These are phyloP conservation scores for Drosophila helvetica DNA, from an alignment of 2,888 invertebrate genomes.

Conservation along the genomic window DNA sequence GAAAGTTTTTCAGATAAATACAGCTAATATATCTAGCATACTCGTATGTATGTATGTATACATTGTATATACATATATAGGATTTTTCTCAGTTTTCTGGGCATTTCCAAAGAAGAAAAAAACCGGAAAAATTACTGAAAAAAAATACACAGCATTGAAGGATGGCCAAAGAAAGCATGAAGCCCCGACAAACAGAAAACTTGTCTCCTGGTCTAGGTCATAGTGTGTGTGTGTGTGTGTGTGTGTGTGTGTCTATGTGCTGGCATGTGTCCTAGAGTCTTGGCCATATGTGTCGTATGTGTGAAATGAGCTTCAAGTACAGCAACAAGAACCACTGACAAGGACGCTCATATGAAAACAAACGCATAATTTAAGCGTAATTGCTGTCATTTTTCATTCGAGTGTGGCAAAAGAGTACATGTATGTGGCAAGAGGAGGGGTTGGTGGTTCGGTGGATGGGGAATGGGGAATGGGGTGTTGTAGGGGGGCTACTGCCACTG, in stretches of 20 bases:
- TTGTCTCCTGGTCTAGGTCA: slow-evolving; percentile 43
- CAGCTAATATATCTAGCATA: background rate
- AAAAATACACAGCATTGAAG: slow-evolving; percentile 14
- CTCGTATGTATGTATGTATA: background rate
- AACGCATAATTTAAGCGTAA: slow-evolving; percentile 81
- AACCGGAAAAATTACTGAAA: background rate
- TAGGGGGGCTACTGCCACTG: slow-evolving; percentile 17
- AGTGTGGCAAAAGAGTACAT: slow-evolving; percentile 47
- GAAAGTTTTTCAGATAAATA: slow-evolving; percentile 2
- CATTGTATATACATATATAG: background rate
- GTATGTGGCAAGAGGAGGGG: background rate
- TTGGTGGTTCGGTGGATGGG: background rate
- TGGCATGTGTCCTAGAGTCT: slow-evolving; percentile 32
- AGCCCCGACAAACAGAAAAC: slow-evolving; percentile 19
- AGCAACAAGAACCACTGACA: slow-evolving; percentile 58
- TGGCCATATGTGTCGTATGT: slow-evolving; percentile 53
- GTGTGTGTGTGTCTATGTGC: slow-evolving; percentile 7
- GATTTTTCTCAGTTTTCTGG: slow-evolving; percentile 15
- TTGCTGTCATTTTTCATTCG: slow-evolving; percentile 80
- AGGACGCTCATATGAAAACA: slow-evolving; percentile 78
- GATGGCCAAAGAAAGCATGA: slow-evolving; percentile 6
- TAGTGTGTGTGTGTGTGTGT: slow-evolving; percentile 2
- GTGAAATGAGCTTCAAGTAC: slow-evolving; percentile 75
- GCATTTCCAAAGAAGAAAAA: slow-evolving; percentile 23
- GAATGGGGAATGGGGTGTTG: background rate